These are phyloP conservation scores for Cyclura pinguis DNA, from an alignment of 2,797 vertebrate genomes.

Conservation along the genomic window DNA sequence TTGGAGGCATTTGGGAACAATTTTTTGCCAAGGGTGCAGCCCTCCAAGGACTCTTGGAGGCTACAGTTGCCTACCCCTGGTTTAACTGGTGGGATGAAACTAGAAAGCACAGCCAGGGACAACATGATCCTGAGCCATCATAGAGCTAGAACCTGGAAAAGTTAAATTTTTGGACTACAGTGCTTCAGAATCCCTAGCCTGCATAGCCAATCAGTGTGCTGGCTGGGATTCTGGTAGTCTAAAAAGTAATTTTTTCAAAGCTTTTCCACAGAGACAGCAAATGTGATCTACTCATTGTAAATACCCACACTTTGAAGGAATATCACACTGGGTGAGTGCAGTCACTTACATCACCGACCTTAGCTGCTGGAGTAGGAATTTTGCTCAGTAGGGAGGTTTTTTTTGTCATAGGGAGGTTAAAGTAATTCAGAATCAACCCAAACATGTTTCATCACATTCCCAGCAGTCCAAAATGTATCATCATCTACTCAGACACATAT, in stretches of 20 bases:
- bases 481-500: not conserved
- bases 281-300: not conserved
- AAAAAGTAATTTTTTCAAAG: too few species aligned
- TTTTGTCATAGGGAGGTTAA: not conserved
- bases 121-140: not conserved
- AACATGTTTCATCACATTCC: slow-evolving; percentile 36
- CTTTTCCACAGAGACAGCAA: not conserved
- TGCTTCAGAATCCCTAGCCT: not conserved
- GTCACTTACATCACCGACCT: not conserved
- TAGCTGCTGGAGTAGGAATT: not conserved
- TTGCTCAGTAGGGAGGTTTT: not conserved
- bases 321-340: not conserved
- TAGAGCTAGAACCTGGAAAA: not conserved
- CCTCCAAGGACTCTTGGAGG: too few species aligned
- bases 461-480: slow-evolving; percentile 15
- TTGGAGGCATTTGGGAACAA: too few species aligned
- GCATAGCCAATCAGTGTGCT: not conserved
- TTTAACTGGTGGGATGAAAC: not conserved
- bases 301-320: not conserved
- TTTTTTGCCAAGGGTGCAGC: too few species aligned
- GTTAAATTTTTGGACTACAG: not conserved
- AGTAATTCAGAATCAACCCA: not conserved
- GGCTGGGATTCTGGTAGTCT: not conserved
- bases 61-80: too few species aligned
- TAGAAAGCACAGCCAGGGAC: not conserved